A percentile compares a stretch with the other conserved stretches of the same genome.
These are phyloP conservation scores for Acrocera orbiculus DNA, from an alignment of 2,888 invertebrate species.

Conservation along the genomic window DNA sequence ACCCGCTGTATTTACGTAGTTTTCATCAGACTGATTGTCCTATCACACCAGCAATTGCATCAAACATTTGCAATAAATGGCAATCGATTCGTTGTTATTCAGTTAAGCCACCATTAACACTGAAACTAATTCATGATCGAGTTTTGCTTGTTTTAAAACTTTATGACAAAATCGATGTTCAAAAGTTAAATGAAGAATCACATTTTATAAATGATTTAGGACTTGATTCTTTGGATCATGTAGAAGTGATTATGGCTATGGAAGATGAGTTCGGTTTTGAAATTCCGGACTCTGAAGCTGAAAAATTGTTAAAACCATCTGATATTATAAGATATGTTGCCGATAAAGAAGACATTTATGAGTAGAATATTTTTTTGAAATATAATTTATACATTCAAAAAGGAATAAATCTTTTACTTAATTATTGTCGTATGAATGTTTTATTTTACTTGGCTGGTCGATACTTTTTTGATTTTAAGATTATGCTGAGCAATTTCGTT, in stretches of 20 bases:
- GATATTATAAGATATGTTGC: conserved; percentile 91
- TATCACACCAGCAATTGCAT: too few relatives aligned
- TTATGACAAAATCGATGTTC: conserved; percentile 83
- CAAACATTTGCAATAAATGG: too few relatives aligned
- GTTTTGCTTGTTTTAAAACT: conserved; percentile 89
- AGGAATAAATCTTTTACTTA: too few relatives aligned
- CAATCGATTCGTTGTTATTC: conserved; percentile 56
- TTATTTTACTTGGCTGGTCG: too few relatives aligned
- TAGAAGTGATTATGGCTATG: conserved; percentile 99
- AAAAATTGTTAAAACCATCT: conserved; percentile 71
- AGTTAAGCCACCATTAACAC: conserved; percentile 54
- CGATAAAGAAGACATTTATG: conserved; percentile 84
- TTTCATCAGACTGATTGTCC: too few relatives aligned
- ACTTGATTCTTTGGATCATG: conserved; percentile 95
- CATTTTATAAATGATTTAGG: conserved; percentile 97
- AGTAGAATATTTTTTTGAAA: too few relatives aligned
- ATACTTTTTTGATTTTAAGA: too few relatives aligned
- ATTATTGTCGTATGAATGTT: too few relatives aligned
- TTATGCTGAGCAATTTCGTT: too few relatives aligned
- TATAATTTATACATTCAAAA: too few relatives aligned
- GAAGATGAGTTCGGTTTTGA: conserved; percentile 99
- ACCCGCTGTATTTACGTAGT: too few relatives aligned
- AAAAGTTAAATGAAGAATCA: conserved; percentile 75
- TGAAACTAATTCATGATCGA: conserved; percentile 71
- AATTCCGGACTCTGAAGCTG: conserved; percentile 94